These are phyloP conservation scores for Misgurnus mizolepis DNA, from an alignment of 2,113 vertebrate species.

Conservation along the genomic window DNA sequence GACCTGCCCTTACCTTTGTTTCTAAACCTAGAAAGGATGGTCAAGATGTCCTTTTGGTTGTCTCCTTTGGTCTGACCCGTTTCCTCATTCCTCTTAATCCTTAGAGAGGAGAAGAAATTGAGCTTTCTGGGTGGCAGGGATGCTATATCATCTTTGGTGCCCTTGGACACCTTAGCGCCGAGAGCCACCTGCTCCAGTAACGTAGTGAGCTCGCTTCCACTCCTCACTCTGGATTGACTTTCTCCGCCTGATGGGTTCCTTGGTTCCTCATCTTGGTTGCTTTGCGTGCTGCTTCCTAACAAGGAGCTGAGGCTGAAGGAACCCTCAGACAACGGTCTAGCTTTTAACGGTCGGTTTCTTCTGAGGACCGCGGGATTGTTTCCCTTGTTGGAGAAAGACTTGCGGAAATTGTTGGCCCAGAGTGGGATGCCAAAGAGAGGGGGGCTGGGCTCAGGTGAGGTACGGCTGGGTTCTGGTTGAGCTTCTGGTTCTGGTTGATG, in stretches of 20 bases:
- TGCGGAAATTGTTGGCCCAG: slow-evolving; percentile 68
- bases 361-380: slow-evolving; percentile 54
- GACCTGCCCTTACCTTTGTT: slow-evolving; percentile 66
- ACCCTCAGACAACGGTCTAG: slow-evolving; percentile 68
- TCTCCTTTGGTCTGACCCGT: slow-evolving; percentile 32
- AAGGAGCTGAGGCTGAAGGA: slow-evolving; percentile 58
- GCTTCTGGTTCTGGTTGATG: slow-evolving; percentile 43
- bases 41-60: slow-evolving; percentile 64
- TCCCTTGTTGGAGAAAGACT: slow-evolving; percentile 63
- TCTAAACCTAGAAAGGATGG: slow-evolving; percentile 69
- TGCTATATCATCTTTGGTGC: slow-evolving; percentile 57
- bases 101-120: slow-evolving; percentile 74
- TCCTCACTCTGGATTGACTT: slow-evolving; percentile 28
- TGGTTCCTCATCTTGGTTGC: slow-evolving; percentile 7
- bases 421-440: slow-evolving; percentile 65
- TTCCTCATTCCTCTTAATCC: slow-evolving; percentile 64
- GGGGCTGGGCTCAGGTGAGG: slow-evolving; percentile 52
- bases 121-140: slow-evolving; percentile 58
- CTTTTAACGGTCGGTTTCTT: slow-evolving; percentile 45
- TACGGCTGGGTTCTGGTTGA: slow-evolving; percentile 41
- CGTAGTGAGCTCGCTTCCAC: slow-evolving; percentile 65
- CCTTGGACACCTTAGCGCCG: slow-evolving; percentile 40
- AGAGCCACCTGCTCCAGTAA: slow-evolving; percentile 70
- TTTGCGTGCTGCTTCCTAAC: slow-evolving; percentile 18
- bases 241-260: not conserved